Conservation (phyloP, 2,888 invertebrate genomes). For the Xanthia icteritia region DNA sequence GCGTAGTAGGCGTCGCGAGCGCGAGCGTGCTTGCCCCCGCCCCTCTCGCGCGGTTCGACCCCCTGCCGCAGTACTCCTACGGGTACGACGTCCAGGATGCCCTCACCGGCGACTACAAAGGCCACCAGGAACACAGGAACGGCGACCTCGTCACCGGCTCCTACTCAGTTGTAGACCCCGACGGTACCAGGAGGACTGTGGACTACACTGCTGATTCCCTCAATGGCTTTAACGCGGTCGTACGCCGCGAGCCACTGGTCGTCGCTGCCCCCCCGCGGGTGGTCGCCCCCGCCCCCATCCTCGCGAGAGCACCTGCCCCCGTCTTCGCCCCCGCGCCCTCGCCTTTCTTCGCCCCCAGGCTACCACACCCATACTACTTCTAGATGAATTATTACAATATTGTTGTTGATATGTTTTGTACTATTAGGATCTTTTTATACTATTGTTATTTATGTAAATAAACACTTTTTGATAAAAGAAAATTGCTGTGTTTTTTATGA, state of each 20-base stretch:
- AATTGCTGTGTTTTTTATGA: neutral
- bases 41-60: slow-evolving; percentile 82
- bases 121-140: slow-evolving; percentile 89
- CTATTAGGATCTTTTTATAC: slow-evolving; percentile 78
- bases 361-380: slow-evolving; percentile 83
- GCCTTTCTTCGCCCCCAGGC: slow-evolving; percentile 78
- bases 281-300: slow-evolving; percentile 73
- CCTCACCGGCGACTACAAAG: slow-evolving; percentile 91
- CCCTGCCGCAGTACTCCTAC: slow-evolving; percentile 90
- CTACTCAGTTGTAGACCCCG: slow-evolving; percentile 89
- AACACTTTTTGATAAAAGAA: slow-evolving; percentile 70
- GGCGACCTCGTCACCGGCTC: slow-evolving; percentile 91
- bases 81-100: slow-evolving; percentile 91
- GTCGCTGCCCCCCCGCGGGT: slow-evolving; percentile 74
- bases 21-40: slow-evolving; percentile 83
- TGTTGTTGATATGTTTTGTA: slow-evolving; percentile 81
- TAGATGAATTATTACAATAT: slow-evolving; percentile 89
- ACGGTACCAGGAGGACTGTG: slow-evolving; percentile 90
- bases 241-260: slow-evolving; percentile 88
- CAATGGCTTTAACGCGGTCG: slow-evolving; percentile 91
- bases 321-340: slow-evolving; percentile 66
- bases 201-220: slow-evolving; percentile 90
- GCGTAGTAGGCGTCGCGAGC: slow-evolving; percentile 80
- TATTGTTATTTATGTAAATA: slow-evolving; percentile 87
- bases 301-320: slow-evolving; percentile 70